phyloP scores from a whole-genome alignment of 1,140 invertebrate genomes.

The Physella acuta region DNA sequence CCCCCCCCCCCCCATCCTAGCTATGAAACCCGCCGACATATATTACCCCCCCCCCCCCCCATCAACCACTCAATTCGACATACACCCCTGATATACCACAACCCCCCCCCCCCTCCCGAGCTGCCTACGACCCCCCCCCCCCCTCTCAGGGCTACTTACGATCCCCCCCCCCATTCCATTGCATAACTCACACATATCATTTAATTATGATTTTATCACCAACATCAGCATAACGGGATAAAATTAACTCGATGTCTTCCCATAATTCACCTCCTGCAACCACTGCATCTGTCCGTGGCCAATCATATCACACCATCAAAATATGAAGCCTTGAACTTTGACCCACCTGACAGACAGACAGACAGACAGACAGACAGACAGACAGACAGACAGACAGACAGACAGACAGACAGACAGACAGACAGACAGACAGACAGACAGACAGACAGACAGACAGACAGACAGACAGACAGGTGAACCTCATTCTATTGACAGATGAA shows the following conservation, averaged over 20 bases:
- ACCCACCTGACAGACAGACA: not conserved
- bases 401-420: constrained; percentile 3
- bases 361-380: not conserved
- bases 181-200: not conserved
- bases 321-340: not conserved
- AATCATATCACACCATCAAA: not conserved
- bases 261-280: not conserved
- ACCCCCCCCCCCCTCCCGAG: too few relatives aligned
- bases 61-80: too few relatives aligned
- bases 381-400: not conserved
- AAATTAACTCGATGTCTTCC: not conserved
- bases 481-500: too few relatives aligned
- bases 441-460: constrained; percentile 3
- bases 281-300: not conserved
- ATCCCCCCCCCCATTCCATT: too few relatives aligned
- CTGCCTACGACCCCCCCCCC: too few relatives aligned
- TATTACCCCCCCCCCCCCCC: too few relatives aligned
- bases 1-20: too few relatives aligned
- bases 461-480: constrained; percentile 1
- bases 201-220: not conserved
- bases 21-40: too few relatives aligned
- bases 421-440: constrained; percentile 3
- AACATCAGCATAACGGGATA: not conserved
- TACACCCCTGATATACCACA: too few relatives aligned
- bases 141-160: too few relatives aligned